phyloP scores from a whole-genome alignment of 2,113 vertebrate species.

The Trematocara unimaculatum region DNA sequence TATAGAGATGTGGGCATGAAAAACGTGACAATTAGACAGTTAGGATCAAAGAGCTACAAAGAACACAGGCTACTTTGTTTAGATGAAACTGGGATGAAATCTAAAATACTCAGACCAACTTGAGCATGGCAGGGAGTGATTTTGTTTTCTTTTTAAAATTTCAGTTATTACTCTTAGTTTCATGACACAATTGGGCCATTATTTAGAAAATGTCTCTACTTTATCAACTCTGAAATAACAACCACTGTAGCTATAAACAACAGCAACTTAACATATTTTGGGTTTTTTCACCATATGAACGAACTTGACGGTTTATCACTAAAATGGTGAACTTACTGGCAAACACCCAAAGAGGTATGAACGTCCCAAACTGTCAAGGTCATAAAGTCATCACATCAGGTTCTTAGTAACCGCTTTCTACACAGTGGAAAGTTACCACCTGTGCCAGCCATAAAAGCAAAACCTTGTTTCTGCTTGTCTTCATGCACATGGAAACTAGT shows the following conservation, averaged over 20 bases:
- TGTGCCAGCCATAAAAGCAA: background rate
- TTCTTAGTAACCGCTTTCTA: background rate
- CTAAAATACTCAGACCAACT: background rate
- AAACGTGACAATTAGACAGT: background rate
- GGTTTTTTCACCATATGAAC: background rate
- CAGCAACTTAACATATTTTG: background rate
- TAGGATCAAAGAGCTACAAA: background rate
- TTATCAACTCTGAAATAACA: background rate
- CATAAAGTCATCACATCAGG: background rate
- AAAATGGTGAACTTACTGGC: background rate
- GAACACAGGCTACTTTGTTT: background rate
- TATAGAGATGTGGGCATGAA: background rate
- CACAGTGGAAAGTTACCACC: background rate
- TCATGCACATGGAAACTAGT: background rate
- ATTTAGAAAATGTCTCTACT: background rate
- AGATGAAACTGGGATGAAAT: background rate
- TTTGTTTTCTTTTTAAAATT: background rate
- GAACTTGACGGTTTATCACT: background rate
- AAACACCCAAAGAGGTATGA: background rate
- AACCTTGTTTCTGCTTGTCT: background rate
- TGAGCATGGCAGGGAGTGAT: background rate
- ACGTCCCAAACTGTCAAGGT: background rate
- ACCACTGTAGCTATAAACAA: background rate
- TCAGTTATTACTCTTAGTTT: background rate
- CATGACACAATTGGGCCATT: background rate